Evolutionary conservation across 30 jellyfish, hydroid and myxozoan genomes (phyloP).

Genomic region (Aurelia sp.): DNA sequence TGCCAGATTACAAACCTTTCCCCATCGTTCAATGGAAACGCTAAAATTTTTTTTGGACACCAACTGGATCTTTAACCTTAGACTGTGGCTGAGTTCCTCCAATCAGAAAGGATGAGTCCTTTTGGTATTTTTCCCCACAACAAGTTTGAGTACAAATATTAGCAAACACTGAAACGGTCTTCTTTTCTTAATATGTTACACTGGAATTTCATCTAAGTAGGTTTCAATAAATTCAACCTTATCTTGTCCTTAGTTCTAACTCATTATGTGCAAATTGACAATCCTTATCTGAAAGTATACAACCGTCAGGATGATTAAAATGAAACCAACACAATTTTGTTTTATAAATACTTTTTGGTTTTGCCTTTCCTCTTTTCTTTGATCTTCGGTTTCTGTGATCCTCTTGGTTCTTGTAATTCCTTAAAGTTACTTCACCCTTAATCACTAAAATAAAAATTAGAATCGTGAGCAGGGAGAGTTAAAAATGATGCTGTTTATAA

Average conservation of each 20-base stretch:
- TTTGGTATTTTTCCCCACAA: too few species aligned
- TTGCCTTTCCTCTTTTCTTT: slow-evolving; percentile 23
- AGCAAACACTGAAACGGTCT: too few species aligned
- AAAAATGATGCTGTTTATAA: neutral
- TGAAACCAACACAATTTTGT: slow-evolving; percentile 88
- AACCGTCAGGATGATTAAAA: slow-evolving; percentile 91
- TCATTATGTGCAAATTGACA: slow-evolving; percentile 84
- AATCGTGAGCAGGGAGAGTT: neutral
- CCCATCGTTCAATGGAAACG: too few species aligned
- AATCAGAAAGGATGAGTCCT: too few species aligned
- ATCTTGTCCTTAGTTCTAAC: slow-evolving; percentile 20
- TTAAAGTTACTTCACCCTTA: slow-evolving; percentile 72
- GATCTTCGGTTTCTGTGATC: slow-evolving; percentile 11
- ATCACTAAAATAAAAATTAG: slow-evolving; percentile 53
- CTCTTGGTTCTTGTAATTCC: slow-evolving; percentile 58
- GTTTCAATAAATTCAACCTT: too few species aligned
- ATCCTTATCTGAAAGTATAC: slow-evolving; percentile 43
- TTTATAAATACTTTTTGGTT: slow-evolving; percentile 24
- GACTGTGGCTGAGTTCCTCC: too few species aligned
- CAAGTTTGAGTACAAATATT: too few species aligned
- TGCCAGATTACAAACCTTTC: too few species aligned
- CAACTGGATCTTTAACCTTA: too few species aligned
- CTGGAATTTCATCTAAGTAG: too few species aligned
- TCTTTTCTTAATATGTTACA: too few species aligned
- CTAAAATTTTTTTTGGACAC: too few species aligned